Conservation (phyloP, 1,140 invertebrate genomes). For the Himalopsyche phryganea region DNA sequence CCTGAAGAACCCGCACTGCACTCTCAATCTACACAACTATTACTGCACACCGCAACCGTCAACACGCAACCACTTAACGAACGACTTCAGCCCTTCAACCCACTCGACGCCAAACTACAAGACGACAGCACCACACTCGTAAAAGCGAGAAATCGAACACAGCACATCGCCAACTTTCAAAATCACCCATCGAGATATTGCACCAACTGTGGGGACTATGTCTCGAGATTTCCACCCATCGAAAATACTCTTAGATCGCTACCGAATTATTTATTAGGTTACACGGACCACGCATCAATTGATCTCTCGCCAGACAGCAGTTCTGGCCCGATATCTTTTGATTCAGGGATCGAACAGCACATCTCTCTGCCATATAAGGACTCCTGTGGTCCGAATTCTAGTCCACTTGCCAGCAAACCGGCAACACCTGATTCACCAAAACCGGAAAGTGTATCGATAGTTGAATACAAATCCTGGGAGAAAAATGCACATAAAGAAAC, state of each 20-base stretch:
- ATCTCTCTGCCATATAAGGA: conserved; percentile 31
- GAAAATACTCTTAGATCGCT: conserved; percentile 22
- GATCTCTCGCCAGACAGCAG: conserved; percentile 31
- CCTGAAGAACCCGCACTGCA: conserved; percentile 6
- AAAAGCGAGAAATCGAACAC: conserved; percentile 1
- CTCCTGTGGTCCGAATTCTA: conserved; percentile 31
- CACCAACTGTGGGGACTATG: conserved; percentile 29
- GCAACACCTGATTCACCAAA: conserved; percentile 21
- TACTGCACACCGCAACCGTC: conserved; percentile 4
- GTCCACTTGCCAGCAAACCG: conserved; percentile 19
- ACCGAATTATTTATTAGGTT: conserved; percentile 21
- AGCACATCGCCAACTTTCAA: background rate
- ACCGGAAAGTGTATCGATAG: conserved; percentile 14
- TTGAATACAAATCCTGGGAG: conserved; percentile 21
- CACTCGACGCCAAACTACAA: conserved; percentile 8
- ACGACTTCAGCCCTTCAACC: conserved; percentile 15
- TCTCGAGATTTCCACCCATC: conserved; percentile 3
- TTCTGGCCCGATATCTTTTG: conserved; percentile 34
- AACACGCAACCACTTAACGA: conserved; percentile 20
- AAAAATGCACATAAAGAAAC: conserved; percentile 7
- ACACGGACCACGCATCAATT: conserved; percentile 18
- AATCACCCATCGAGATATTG: conserved; percentile 22
- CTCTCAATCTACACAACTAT: background rate
- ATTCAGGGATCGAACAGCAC: conserved; percentile 34
- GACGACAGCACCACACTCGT: conserved; percentile 1